Base-by-base conservation (phyloP, 2,888 invertebrate species). In the Itoplectis maculator region DNA sequence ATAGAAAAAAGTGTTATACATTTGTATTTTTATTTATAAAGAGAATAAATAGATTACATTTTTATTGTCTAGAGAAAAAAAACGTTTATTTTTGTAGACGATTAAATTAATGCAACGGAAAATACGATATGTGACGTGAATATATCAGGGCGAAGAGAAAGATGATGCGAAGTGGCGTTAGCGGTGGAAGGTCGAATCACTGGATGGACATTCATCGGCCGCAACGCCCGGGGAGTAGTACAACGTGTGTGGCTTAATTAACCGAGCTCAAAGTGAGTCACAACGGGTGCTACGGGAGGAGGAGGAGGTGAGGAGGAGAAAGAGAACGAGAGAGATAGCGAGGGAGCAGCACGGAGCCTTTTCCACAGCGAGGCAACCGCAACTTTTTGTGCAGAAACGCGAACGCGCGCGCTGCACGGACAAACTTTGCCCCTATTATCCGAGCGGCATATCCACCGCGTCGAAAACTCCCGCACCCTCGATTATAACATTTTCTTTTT, bases 161-260 rank as follows among this genome's bases (percentile, higher is more conserved):
- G 8, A 47, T 29, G 9, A 35, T 35, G 29, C 3, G 23, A 29
- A 13, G 49, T 15, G 42, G 13, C 18, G n/a, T 42, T 20, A 54
- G 29, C n/a, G 45, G 23, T 61, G 37, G 59, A 59, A 51, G 79
- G 59, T 75, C 63, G 63, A 54, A 69, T 73, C 15, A 51, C 29
- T 56, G 47, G 18, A 61, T 63, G 54, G 63, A 63, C 54, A 23
- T 61, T 63, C 37, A 80, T 80, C 63, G 63, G 70, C 54, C 73
- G n/a, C 59, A 18, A 40, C 47, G 51, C 11, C 23, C 20, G 35
- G 29, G 2, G 11, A 15, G 51, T 29, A 45, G 63, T 47, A 59
- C 63, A 69, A 74, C 23, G 61, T 63, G 35, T 49, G 59, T n/a
- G 74, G 69, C 49, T 76, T 76, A 81, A 81, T 81, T 76, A 75